phyloP scores from a whole-genome alignment of 2,888 invertebrate genomes.

The Eretmocerus hayati region DNA sequence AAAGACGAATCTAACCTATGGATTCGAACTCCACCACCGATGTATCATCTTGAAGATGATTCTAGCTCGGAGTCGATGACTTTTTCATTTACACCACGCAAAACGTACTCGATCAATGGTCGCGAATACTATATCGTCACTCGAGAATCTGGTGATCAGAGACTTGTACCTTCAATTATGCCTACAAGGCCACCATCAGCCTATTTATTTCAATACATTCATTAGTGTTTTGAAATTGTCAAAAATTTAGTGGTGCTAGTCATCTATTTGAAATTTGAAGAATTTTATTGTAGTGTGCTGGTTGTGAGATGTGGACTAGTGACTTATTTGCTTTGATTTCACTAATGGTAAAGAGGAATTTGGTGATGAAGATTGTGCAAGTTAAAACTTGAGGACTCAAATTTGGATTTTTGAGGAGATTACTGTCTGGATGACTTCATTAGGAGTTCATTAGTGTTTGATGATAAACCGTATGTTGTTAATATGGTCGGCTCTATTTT shows the following conservation, averaged over 20 bases:
- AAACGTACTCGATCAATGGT: conserved; percentile 56
- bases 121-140: conserved; percentile 67
- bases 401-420: no score
- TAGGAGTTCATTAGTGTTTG: no score
- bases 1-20: conserved; percentile 8
- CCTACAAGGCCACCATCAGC: conserved; percentile 72
- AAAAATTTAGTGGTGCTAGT: not conserved
- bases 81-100: conserved; percentile 1
- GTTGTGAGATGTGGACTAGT: no score
- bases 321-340: no score
- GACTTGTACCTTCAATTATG: conserved; percentile 66
- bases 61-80: conserved; percentile 3
- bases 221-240: conserved; percentile 29
- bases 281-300: no score
- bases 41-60: conserved; percentile 7
- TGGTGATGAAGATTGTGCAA: no score
- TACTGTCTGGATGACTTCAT: no score
- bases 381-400: no score
- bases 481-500: no score
- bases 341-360: no score
- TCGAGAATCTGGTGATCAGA: conserved; percentile 56
- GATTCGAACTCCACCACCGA: conserved; percentile 22
- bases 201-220: conserved; percentile 61
- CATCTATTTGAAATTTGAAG: no score
- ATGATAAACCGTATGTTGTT: no score